Evolutionary conservation across 2,113 vertebrate genomes (phyloP), one percentile per base, ranked within the genome.

Genomic region (Sakesphorus luctuosus): DNA sequence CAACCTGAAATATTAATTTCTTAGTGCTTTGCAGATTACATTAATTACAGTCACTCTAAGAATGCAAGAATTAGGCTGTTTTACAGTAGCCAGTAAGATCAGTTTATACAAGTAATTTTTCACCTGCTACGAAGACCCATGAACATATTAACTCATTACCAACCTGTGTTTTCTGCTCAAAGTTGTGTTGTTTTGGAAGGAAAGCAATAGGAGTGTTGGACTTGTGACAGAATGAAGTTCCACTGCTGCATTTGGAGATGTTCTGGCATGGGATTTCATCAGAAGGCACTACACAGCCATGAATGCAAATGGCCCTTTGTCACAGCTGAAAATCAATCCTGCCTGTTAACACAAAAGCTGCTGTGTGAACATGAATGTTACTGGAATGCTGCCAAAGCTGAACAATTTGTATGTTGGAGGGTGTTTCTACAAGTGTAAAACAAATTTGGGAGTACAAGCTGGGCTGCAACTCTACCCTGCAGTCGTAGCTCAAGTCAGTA

Each of bases 1-100:
- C 59, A 97, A 94, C 59, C 29, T 96, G 91, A 96, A 97, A 97
- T 97, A 97, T 96, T 97, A 98, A 89, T 96, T 96, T 95, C 71
- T 91, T 89, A 94, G 33, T 77, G 76, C 78, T 97, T 96, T 92
- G 36, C 65, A 96, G 78, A 96, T 94, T 94, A 74, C 73, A 98
- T 96, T 97, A 97, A 96, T 98, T 97, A 89, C 29, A 93, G 53
- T 84, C 65, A 97, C 56, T 95, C 88, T 93, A 93, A 84, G 44
- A 97, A 91, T 76, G 68, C 35, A 95, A 86, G 94, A 97, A 97
- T 96, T 96, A 94, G 35, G 83, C 44, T 82, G 29, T 49, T 96
- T 97, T 97, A 96, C 63, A 80, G 56, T 66, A 95, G 55, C 18
- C 58, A 74, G 43, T 76, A 87, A 96, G 84, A 73, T 97, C 90